Evolutionary conservation across 2,113 vertebrate genomes (phyloP), one percentile per base, ranked within the genome.

Genomic region (Eulemur macaco): DNA sequence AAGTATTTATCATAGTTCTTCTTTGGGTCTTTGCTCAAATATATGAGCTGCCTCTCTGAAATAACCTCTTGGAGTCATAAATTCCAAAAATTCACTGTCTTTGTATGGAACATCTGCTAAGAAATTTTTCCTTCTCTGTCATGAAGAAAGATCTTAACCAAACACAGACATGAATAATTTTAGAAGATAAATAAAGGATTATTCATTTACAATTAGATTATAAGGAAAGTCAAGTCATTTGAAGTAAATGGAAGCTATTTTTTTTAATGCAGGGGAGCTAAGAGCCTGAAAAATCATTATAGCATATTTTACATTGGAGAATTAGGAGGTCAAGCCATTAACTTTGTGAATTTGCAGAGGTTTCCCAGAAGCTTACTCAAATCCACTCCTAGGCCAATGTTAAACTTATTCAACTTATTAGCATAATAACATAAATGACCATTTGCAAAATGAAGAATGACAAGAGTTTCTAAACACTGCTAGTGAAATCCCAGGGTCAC

Each of bases 351-450:
- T 98, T 98, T 98, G 92, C 95, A 92, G 90, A 97, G 96, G 97
- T 98, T 98, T 98, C 98, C 97, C 98, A 98, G 97, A 98, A 98
- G 98, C 98, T 98, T 98, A 97, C 92, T 97, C 96, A 98, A 98
- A 97, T 97, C 91, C 85, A 97, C 89, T 97, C 85, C 91, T 97
- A 98, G 77, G 96, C 97, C 97, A 93, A 94, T 81, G 85, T 97
- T 97, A 97, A 98, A 97, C 95, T 95, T 97, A 98, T 97, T 98
- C 95, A 97, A 58, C 87, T 98, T 97, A 98, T 98, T 98, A 98
- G 88, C 93, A 94, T 98, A 98, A 98, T 95, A 95, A 82, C 84
- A 96, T 97, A 98, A 98, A 97, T 98, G 97, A 97, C 97, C 98
- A 97, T 89, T 98, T 97, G 81, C 81, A 87, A 96, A 97, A 97